Evolutionary conservation across 2,888 invertebrate species (phyloP), one percentile per base, ranked within the genome.

Genomic region (Sminthurides aquaticus): DNA sequence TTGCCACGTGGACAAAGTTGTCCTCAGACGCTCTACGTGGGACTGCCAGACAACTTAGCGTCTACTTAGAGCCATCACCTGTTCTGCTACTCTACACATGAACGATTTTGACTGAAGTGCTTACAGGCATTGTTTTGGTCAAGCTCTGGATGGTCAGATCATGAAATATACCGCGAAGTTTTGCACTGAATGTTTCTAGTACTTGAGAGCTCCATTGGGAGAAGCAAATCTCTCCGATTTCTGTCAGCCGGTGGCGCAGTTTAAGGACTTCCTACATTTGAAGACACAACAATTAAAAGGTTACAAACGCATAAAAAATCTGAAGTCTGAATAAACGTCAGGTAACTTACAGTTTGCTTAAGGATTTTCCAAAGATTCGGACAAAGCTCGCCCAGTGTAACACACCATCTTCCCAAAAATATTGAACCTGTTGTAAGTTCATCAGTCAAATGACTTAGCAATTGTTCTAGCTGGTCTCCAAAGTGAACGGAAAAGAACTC

Each of bases 291-390:
- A 15, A 34, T 34, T 5, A 11, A 34, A 34, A 15, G 43, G n/a
- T n/a, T n/a, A n/a, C 43, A 5, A 34, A 34, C 43, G 43, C 43
- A 34, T 34, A 34, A 34, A 34, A n/a, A n/a, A n/a, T n/a, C n/a
- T n/a, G n/a, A n/a, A n/a, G n/a, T n/a, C n/a, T n/a, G n/a, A n/a
- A n/a, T n/a, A n/a, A 34, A 34, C 15, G 5, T 34, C 43, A 20
- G 15, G n/a, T n/a, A n/a, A 28, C 48, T 65, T 67, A 71, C 71
- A 58, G 62, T 60, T 56, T 71, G 68, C 11, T 69, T 68, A 20
- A 74, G 57, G 22, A 73, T 52, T 61, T 74, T 74, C 74, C 74
- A 73, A 3, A 74, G 29, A 28, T 69, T 70, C 8, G 71, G 70
- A 52, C 69, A 71, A n/a, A 73, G 62, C 24, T 72, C 71, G 1